A percentile compares a stretch with the other conserved stretches of the same genome.
These are phyloP conservation scores for Nasonovia ribisnigri DNA, from an alignment of 2,888 invertebrate species.

Conservation along the genomic window DNA sequence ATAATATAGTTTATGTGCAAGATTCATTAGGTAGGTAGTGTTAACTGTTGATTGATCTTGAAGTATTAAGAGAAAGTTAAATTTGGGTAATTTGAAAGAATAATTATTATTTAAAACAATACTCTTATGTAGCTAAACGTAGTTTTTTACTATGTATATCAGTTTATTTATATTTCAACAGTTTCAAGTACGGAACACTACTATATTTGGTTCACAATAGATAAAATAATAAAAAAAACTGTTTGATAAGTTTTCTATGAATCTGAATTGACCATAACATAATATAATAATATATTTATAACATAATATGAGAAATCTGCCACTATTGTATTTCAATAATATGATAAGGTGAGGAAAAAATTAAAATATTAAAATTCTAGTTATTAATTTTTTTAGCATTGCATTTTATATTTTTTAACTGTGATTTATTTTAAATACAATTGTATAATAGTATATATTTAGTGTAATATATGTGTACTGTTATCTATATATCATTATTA, in stretches of 20 bases:
- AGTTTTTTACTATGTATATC: background rate
- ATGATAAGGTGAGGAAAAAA: background rate
- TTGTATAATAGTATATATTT: background rate
- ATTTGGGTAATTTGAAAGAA: background rate
- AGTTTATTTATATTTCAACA: background rate
- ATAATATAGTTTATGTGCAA: background rate
- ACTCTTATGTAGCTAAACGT: background rate
- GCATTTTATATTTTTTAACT: too few species aligned
- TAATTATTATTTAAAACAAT: background rate
- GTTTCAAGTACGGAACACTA: background rate
- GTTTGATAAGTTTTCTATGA: too few species aligned
- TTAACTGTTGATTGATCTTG: background rate
- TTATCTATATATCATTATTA: too few species aligned
- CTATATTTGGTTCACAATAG: background rate
- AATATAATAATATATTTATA: too few species aligned
- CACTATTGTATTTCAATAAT: background rate
- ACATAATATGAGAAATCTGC: too few species aligned
- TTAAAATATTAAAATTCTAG: background rate
- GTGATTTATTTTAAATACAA: background rate
- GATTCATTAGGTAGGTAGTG: background rate
- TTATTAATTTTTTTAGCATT: background rate
- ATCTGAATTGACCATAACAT: background rate
- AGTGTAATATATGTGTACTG: background rate
- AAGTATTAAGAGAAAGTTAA: background rate
- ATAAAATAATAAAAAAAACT: background rate